phyloP scores from a whole-genome alignment of 2,888 invertebrate species.

The Tryphoninae sp. region DNA sequence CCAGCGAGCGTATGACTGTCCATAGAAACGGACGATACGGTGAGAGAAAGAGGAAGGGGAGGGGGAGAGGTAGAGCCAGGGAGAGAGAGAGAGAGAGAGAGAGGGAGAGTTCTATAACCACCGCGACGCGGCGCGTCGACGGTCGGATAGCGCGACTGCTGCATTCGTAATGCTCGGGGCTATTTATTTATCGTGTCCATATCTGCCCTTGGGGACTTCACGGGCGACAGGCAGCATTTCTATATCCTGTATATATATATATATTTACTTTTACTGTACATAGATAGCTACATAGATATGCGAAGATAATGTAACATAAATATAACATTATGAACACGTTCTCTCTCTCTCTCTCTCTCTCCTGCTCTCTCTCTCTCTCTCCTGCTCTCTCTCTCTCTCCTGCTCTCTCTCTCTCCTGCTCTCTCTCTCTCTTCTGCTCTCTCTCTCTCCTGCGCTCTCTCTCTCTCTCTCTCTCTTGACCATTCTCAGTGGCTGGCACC shows the following conservation, averaged over 20 bases:
- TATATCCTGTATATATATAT: slow-evolving; percentile 15
- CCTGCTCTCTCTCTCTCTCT: no score
- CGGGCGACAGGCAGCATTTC: slow-evolving; percentile 67
- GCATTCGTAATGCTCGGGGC: slow-evolving; percentile 69
- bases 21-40: background rate
- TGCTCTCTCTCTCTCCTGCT: no score
- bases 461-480: background rate
- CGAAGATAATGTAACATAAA: background rate
- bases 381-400: no score
- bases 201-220: slow-evolving; percentile 76
- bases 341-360: background rate
- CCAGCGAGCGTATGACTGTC: slow-evolving; percentile 22
- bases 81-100: slow-evolving; percentile 37
- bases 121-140: background rate
- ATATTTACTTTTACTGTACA: background rate
- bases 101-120: slow-evolving; percentile 24
- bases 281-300: slow-evolving; percentile 11
- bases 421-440: no score
- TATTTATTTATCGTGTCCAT: slow-evolving; percentile 74
- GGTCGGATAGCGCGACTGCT: slow-evolving; percentile 13
- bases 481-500: background rate
- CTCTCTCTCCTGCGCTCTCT: no score
- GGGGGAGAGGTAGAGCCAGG: slow-evolving; percentile 33
- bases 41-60: slow-evolving; percentile 30
- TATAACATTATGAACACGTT: background rate